A percentile compares a stretch with the other conserved stretches of the same genome.
These are phyloP conservation scores for Cinclus cinclus DNA, from an alignment of 2,113 vertebrate genomes.

Conservation along the genomic window DNA sequence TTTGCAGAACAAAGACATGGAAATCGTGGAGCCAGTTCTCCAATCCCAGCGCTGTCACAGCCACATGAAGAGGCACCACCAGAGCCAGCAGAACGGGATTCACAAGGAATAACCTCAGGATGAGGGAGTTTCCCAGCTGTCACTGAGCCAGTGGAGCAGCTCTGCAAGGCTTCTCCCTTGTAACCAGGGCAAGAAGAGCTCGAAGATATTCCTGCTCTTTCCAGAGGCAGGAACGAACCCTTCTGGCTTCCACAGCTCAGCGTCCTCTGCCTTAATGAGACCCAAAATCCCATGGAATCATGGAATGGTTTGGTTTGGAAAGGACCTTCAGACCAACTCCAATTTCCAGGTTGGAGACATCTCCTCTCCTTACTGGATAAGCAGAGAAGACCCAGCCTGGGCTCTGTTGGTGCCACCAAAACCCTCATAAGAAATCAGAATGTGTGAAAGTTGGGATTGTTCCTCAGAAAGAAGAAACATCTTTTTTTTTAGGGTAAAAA, in stretches of 20 bases:
- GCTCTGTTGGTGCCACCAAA: neutral
- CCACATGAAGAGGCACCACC: neutral
- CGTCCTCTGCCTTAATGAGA: accelerated
- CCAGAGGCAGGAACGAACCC: neutral
- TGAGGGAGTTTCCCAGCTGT: neutral
- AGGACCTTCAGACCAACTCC: neutral
- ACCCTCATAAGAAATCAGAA: neutral
- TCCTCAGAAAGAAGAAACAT: neutral
- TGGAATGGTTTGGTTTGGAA: neutral
- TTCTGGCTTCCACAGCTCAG: neutral
- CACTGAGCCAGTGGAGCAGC: neutral
- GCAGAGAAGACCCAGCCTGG: neutral
- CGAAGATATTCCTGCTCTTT: neutral
- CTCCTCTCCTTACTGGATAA: neutral
- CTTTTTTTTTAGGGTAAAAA: too few relatives aligned
- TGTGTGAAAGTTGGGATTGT: accelerated
- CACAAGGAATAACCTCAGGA: conserved; percentile 29
- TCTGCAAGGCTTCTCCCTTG: neutral
- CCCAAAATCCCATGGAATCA: accelerated
- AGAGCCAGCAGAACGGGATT: conserved; percentile 17
- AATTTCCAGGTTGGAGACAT: neutral
- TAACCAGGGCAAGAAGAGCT: neutral
- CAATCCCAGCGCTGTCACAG: neutral
- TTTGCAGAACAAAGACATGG: conserved; percentile 35
- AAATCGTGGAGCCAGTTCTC: neutral